phyloP scores from a whole-genome alignment of 2,888 invertebrate species.

The Rhamnusium bicolor region DNA sequence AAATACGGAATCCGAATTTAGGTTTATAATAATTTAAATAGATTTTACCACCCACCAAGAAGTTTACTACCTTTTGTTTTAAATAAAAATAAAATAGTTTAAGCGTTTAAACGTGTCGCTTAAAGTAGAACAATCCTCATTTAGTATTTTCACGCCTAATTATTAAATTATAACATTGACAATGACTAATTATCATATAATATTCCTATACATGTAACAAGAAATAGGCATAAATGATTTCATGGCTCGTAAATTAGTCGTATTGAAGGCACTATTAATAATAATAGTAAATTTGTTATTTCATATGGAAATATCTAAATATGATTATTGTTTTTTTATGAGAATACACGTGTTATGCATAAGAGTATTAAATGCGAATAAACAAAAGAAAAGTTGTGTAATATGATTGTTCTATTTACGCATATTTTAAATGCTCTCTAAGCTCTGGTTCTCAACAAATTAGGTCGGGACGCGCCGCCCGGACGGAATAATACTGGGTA shows the following conservation, averaged over 20 bases:
- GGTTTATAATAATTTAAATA: too few relatives aligned
- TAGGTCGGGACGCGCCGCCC: too few relatives aligned
- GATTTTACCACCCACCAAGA: too few relatives aligned
- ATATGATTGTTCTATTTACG: too few relatives aligned
- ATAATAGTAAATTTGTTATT: background rate
- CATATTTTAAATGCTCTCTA: too few relatives aligned
- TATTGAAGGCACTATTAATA: conserved; percentile 5
- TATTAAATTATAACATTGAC: background rate
- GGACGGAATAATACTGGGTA: too few relatives aligned
- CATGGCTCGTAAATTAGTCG: conserved; percentile 6
- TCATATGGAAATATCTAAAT: conserved; percentile 14
- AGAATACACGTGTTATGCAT: background rate
- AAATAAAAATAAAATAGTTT: background rate
- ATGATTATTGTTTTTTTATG: background rate
- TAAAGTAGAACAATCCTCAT: background rate
- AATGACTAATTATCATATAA: background rate
- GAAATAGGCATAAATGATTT: background rate
- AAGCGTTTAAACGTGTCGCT: background rate
- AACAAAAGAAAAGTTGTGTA: too few relatives aligned
- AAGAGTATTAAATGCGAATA: too few relatives aligned
- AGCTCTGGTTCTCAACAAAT: too few relatives aligned
- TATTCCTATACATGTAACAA: conserved; percentile 4
- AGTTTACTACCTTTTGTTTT: background rate
- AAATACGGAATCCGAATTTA: too few relatives aligned
- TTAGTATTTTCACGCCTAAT: background rate